Conservation (phyloP, 1,140 invertebrate genomes). For the Trachymyrmex cornetzi region DNA sequence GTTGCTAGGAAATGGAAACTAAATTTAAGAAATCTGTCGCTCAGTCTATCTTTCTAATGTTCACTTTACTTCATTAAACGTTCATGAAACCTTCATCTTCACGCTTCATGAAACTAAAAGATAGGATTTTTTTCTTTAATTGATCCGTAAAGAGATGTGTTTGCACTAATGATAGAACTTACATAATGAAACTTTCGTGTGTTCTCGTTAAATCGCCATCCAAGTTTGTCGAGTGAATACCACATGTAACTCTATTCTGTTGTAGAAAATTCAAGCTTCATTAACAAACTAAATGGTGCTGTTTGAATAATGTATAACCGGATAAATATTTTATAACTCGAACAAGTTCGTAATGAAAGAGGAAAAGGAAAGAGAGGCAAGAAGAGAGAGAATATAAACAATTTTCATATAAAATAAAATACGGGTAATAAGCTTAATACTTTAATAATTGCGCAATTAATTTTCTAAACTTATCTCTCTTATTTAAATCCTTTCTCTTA, state of each 20-base stretch:
- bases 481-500: background rate
- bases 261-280: constrained; percentile 54
- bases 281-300: constrained; percentile 43
- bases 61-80: constrained; percentile 54
- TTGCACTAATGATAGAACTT: constrained; percentile 55
- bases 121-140: constrained; percentile 36
- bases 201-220: constrained; percentile 52
- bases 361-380: background rate
- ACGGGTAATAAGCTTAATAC: background rate
- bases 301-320: constrained; percentile 58
- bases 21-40: constrained; percentile 30
- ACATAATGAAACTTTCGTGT: constrained; percentile 63
- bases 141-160: constrained; percentile 20
- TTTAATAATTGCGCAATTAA: constrained; percentile 7
- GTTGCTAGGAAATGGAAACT: constrained; percentile 38
- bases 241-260: constrained; percentile 37
- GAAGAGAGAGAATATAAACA: constrained; percentile 15
- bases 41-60: constrained; percentile 35
- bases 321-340: constrained; percentile 59
- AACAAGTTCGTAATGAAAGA: constrained; percentile 16
- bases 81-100: constrained; percentile 69
- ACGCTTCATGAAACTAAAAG: constrained; percentile 45
- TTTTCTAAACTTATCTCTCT: constrained; percentile 12
- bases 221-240: constrained; percentile 26
- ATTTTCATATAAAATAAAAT: constrained; percentile 36